phyloP scores from a whole-genome alignment of 2,113 vertebrate species.

The Archocentrus centrarchus region DNA sequence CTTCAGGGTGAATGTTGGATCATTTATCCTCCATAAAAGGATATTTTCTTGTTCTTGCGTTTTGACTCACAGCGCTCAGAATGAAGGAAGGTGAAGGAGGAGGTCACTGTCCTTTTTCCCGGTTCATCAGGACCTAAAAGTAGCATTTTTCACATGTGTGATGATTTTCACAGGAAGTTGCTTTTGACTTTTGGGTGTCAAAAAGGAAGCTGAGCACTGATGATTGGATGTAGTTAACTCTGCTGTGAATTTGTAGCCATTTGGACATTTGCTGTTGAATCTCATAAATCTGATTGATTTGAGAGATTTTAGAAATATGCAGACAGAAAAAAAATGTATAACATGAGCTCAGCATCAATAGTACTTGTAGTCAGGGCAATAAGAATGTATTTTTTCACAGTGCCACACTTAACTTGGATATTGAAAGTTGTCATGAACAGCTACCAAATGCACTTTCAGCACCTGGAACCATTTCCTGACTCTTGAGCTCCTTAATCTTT shows the following conservation, averaged over 20 bases:
- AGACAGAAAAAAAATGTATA: too few species aligned
- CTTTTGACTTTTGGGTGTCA: constrained; percentile 48
- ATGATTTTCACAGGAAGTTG: constrained; percentile 30
- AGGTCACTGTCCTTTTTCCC: neutral
- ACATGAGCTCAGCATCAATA: too few species aligned
- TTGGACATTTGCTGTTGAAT: neutral
- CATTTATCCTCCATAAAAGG: neutral
- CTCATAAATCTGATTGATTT: too few species aligned
- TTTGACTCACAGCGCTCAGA: neutral
- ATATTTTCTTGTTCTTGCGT: neutral
- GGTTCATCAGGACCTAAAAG: neutral
- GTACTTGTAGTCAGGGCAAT: too few species aligned
- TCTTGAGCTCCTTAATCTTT: too few species aligned
- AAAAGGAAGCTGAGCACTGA: neutral
- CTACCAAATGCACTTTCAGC: too few species aligned
- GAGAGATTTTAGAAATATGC: too few species aligned
- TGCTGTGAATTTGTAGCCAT: neutral
- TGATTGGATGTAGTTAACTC: neutral
- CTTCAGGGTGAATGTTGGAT: neutral
- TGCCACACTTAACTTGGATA: too few species aligned
- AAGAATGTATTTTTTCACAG: too few species aligned
- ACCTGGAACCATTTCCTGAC: too few species aligned
- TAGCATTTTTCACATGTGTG: neutral
- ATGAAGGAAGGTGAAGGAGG: constrained; percentile 32
- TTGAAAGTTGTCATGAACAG: too few species aligned